Base-by-base conservation (phyloP, 2,113 vertebrate genomes). In the Xyrauchen texanus region DNA sequence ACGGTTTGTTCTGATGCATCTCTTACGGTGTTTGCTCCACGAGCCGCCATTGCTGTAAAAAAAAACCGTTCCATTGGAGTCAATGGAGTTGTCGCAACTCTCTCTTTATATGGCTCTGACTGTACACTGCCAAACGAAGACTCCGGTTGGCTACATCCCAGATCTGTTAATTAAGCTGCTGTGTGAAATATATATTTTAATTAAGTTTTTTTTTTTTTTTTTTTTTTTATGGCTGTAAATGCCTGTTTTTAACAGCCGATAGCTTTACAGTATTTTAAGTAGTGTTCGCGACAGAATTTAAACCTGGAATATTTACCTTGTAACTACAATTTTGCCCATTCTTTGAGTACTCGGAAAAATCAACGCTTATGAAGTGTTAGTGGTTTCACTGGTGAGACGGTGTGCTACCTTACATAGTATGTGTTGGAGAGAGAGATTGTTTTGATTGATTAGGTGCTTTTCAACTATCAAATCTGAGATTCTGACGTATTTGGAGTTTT, bases 371-470 rank as follows among this genome's bases (percentile, higher is more conserved):
- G 64, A 79, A 81, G 72, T 68, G 46, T 62, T 52, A 47, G 47
- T 10, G 46, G 73, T 34, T 34, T 34, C 21, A 34, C 21, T 34
- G 21, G 21, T 34, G 21, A 34, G 21, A 34, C 21, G 21, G 21
- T 13, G 12, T 66, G 44, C 67, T 68, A 51, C 63, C 8, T 10
- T 16, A 79, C 55, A 73, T 51, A 46, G 15, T 65, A 72, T 78
- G 64, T 72, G 51, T 77, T 81, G 53, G 46, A 15, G 21, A n/a
- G 42, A 83, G 64, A 70, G 21, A 8, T n/a, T 57, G 68, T 84
- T 73, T 45, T 52, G 74, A 87, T 86, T 71, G 69, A 34, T 34
- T 34, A 34, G 72, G 78, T 87, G 82, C 82, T 84, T 34, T 82
- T 81, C 79, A 82, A 83, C 69, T 62, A 60, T 49, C 64, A 2